A percentile compares a stretch with the other conserved stretches of the same genome.
phyloP scores from a whole-genome alignment of 2,888 invertebrate species.

The Chalcosyrphus nemorum region DNA sequence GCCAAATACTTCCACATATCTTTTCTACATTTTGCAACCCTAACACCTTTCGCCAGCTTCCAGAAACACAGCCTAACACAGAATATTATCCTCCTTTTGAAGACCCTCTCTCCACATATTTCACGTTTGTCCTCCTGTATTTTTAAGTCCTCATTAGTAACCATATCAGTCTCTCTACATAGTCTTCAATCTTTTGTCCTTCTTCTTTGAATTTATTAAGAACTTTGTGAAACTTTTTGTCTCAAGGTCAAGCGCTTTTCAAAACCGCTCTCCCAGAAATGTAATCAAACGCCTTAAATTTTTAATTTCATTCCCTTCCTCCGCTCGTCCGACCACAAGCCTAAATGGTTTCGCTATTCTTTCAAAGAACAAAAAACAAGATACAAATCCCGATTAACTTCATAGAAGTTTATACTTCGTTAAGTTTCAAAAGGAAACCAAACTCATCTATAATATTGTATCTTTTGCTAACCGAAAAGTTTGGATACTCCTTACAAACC shows the following conservation, averaged over 20 bases:
- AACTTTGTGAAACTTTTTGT: not conserved
- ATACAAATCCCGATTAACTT: not conserved
- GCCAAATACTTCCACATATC: too few species aligned
- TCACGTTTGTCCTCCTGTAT: too few species aligned
- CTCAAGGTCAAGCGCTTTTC: not conserved
- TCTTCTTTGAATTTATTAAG: not conserved
- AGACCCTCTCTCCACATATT: too few species aligned
- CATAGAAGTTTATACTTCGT: conserved; percentile 39
- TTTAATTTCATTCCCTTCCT: conserved; percentile 7
- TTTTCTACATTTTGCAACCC: too few species aligned
- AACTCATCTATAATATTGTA: conserved; percentile 29
- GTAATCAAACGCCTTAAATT: conserved; percentile 27
- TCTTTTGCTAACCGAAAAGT: conserved; percentile 26
- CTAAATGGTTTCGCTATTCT: conserved; percentile 8
- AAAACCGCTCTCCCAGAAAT: conserved; percentile 11
- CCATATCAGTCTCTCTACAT: too few species aligned
- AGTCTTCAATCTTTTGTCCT: not conserved
- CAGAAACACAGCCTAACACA: too few species aligned
- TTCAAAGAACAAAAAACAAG: not conserved
- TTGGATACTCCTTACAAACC: conserved; percentile 11
- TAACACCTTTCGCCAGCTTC: too few species aligned
- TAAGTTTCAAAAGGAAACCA: conserved; percentile 44
- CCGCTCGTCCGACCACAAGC: not conserved
- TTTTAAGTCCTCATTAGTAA: too few species aligned
- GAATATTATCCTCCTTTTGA: too few species aligned